Conservation (phyloP, 2,888 invertebrate genomes). For the Arctia plantaginis region DNA sequence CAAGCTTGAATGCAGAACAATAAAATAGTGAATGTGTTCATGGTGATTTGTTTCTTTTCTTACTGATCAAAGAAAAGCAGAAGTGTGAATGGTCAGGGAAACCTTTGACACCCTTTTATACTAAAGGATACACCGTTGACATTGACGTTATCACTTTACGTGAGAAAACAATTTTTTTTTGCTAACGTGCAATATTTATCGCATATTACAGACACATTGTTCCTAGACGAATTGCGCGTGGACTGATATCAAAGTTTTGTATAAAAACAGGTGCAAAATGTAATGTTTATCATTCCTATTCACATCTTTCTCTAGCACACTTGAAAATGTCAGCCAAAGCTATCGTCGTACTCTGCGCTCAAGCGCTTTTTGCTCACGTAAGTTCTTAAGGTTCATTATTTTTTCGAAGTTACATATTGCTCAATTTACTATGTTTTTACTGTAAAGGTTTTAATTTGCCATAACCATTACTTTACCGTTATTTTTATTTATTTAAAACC, state of each 20-base stretch:
- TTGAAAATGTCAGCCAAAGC: slow-evolving; percentile 1
- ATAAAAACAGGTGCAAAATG: neutral
- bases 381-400: neutral
- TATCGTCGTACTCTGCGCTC: neutral
- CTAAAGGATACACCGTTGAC: neutral
- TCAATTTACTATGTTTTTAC: neutral
- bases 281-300: neutral
- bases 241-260: neutral
- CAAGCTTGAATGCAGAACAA: slow-evolving; percentile 39
- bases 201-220: neutral
- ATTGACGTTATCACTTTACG: neutral
- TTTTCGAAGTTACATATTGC: neutral
- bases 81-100: slow-evolving; percentile 10
- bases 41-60: slow-evolving; percentile 12
- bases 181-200: slow-evolving; percentile 3
- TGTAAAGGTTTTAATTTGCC: too few species aligned
- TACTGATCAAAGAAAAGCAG: slow-evolving; percentile 12
- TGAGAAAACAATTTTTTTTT: neutral
- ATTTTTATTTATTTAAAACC: too few species aligned
- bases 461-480: too few species aligned
- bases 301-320: neutral
- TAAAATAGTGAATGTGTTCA: too few species aligned
- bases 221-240: neutral
- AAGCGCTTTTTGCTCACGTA: slow-evolving; percentile 8
- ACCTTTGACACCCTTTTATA: neutral